These are phyloP conservation scores for Nycticryphes semicollaris DNA, from an alignment of 2,113 vertebrate genomes.

Conservation along the genomic window DNA sequence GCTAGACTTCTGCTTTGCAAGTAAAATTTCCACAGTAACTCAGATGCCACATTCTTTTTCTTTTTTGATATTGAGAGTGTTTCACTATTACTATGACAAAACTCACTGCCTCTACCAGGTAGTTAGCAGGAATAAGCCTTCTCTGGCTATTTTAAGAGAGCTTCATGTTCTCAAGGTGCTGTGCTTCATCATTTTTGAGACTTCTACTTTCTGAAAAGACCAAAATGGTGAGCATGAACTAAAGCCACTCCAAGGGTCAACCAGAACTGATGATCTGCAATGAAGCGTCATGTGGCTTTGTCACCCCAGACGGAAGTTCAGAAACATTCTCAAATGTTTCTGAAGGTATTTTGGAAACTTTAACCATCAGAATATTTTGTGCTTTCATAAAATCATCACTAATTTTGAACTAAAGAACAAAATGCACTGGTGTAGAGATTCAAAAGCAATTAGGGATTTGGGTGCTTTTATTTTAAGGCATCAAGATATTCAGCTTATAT, in stretches of 20 bases:
- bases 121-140: not conserved
- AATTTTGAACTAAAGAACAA: not conserved
- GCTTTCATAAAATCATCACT: not conserved
- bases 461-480: not conserved
- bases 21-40: constrained; percentile 39
- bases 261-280: not conserved
- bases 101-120: not conserved
- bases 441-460: not conserved
- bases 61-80: constrained; percentile 15
- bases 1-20: constrained; percentile 44
- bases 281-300: not conserved
- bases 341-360: not conserved
- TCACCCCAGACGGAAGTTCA: not conserved
- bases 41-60: not conserved
- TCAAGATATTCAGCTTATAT: not conserved
- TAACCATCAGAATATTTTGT: not conserved
- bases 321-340: not conserved
- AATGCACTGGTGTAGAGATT: not conserved
- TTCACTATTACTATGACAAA: not conserved
- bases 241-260: not conserved
- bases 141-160: not conserved
- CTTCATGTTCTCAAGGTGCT: not conserved
- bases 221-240: not conserved
- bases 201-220: not conserved
- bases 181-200: not conserved